Evolutionary conservation across 2,888 invertebrate species (phyloP).

Genomic region (Agrochola lota): DNA sequence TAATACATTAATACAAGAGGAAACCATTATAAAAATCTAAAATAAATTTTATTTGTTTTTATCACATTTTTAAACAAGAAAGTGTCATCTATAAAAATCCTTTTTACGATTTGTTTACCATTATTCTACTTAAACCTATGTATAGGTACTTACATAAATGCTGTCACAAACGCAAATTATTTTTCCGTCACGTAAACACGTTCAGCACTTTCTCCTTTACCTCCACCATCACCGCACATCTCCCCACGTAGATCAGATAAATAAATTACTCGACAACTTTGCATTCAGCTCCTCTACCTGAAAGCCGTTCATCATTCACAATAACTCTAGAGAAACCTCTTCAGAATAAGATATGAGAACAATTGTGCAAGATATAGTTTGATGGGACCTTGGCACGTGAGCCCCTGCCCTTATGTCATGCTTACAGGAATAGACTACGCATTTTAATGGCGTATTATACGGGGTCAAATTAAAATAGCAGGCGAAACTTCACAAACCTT

Average conservation of each 20-base stretch:
- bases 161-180: neutral
- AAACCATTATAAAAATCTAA: too few species aligned
- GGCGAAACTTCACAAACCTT: too few species aligned
- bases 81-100: too few species aligned
- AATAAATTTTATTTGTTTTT: too few species aligned
- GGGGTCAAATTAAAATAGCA: too few species aligned
- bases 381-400: constrained; percentile 48
- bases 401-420: constrained; percentile 45
- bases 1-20: too few species aligned
- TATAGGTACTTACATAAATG: neutral
- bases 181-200: constrained; percentile 3
- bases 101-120: too few species aligned
- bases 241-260: constrained; percentile 64
- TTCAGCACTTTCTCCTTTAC: constrained; percentile 17
- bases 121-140: too few species aligned
- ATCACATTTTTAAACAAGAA: too few species aligned
- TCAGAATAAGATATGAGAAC: constrained; percentile 63
- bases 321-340: constrained; percentile 56
- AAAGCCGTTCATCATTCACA: constrained; percentile 68
- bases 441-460: constrained; percentile 48
- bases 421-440: constrained; percentile 31
- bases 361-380: constrained; percentile 52
- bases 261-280: constrained; percentile 48
- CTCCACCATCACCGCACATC: constrained; percentile 19
- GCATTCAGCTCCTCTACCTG: constrained; percentile 58